Percentiles rank a stretch among this genome's conserved stretches.
phyloP scores from a whole-genome alignment of 2,113 vertebrate species.

The Aythya baeri region DNA sequence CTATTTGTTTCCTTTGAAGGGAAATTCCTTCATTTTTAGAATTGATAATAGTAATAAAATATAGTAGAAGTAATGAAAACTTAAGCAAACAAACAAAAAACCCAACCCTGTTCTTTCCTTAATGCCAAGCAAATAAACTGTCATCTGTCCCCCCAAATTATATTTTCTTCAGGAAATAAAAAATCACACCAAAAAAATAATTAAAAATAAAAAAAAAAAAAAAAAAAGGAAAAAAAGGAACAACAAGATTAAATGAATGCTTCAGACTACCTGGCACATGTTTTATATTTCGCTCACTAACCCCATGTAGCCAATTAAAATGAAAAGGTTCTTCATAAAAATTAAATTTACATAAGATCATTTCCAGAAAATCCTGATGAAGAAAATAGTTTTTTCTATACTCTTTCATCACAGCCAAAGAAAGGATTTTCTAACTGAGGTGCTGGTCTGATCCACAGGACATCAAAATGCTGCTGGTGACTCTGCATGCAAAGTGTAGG shows the following conservation, averaged over 20 bases:
- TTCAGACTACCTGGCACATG: too few relatives aligned
- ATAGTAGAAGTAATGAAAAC: not conserved
- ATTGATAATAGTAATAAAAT: not conserved
- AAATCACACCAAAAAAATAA: not conserved
- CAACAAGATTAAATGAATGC: not conserved
- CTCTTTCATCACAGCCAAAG: not conserved
- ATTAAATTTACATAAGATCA: not conserved
- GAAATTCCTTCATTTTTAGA: not conserved
- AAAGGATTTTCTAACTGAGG: not conserved
- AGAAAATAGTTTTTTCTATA: not conserved
- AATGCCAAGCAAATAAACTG: not conserved
- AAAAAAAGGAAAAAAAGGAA: too few relatives aligned
- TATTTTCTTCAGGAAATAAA: not conserved
- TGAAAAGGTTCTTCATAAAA: not conserved
- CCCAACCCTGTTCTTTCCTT: not conserved
- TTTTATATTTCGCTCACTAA: not conserved
- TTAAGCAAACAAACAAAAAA: too few relatives aligned
- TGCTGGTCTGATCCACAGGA: not conserved
- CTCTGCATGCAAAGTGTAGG: not conserved
- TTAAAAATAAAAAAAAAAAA: not conserved
- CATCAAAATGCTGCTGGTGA: not conserved
- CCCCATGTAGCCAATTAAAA: not conserved
- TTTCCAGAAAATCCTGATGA: not conserved
- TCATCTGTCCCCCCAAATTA: not conserved
- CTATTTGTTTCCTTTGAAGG: not conserved